Conservation (phyloP, 1,140 invertebrate species). For the Leptonema lineaticorne region DNA sequence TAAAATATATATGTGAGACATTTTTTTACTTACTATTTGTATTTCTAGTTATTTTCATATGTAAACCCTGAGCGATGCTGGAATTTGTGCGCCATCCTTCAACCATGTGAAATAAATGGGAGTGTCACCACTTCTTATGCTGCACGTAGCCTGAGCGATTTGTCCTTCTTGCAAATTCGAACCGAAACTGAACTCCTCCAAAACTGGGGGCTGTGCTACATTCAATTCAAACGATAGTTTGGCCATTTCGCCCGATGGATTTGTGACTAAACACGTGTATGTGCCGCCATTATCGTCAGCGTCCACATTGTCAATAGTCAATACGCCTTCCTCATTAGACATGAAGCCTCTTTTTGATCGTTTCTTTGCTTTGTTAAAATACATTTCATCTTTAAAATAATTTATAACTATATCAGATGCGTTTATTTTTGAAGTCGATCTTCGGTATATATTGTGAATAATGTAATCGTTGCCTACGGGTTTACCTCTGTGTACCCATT, state of each 20-base stretch:
- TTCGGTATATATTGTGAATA: slow-evolving; percentile 37
- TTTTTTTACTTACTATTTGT: neutral
- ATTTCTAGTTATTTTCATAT: neutral
- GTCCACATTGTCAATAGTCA: slow-evolving; percentile 75
- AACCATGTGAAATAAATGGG: slow-evolving; percentile 87
- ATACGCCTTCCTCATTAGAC: slow-evolving; percentile 51
- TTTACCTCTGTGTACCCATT: slow-evolving; percentile 55
- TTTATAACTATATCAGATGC: neutral
- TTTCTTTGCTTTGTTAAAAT: slow-evolving; percentile 31
- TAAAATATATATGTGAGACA: neutral
- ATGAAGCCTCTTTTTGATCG: slow-evolving; percentile 50
- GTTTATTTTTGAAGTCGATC: neutral
- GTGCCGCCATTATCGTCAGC: slow-evolving; percentile 66
- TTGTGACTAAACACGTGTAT: slow-evolving; percentile 81
- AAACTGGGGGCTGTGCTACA: slow-evolving; percentile 73
- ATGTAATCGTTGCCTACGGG: slow-evolving; percentile 49
- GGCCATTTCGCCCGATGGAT: slow-evolving; percentile 75
- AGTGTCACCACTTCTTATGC: slow-evolving; percentile 86
- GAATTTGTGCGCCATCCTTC: slow-evolving; percentile 76
- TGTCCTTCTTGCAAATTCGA: slow-evolving; percentile 81
- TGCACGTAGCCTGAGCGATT: slow-evolving; percentile 85
- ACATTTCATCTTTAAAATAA: neutral
- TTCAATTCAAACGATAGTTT: slow-evolving; percentile 66
- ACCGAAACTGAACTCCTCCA: slow-evolving; percentile 57
- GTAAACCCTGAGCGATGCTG: slow-evolving; percentile 65